Conservation (phyloP, 2,888 invertebrate species). For the Synergus japonicus region DNA sequence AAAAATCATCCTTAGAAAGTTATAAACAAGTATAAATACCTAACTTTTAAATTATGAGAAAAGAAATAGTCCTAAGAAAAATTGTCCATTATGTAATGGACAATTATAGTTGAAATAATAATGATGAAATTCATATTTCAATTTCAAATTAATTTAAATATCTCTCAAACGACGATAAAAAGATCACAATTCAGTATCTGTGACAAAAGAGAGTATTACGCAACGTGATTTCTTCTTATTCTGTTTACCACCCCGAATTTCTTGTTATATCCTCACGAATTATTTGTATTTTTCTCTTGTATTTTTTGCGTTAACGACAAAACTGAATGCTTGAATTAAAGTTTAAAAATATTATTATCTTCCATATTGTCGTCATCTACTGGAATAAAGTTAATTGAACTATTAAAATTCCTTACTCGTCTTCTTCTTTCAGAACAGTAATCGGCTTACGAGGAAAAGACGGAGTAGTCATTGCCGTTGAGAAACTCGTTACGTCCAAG, state of each 20-base stretch:
- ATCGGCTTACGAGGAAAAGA: conserved; percentile 97
- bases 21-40: neutral
- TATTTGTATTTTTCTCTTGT: neutral
- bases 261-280: neutral
- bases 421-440: conserved; percentile 83
- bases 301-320: neutral
- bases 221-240: neutral
- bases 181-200: neutral
- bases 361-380: neutral
- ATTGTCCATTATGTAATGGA: neutral
- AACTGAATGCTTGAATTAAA: neutral
- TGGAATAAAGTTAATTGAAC: neutral
- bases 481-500: conserved; percentile 96
- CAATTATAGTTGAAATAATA: neutral
- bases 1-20: neutral
- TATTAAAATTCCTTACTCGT: neutral
- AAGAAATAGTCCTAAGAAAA: neutral
- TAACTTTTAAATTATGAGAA: neutral
- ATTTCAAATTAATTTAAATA: neutral
- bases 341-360: neutral
- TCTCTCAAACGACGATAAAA: neutral
- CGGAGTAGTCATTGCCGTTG: conserved; percentile 97
- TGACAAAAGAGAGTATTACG: neutral
- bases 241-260: neutral
- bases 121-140: neutral